Percentiles rank a stretch among this genome's conserved stretches.
phyloP scores from a whole-genome alignment of 1,140 invertebrate species.

The Hestina assimilis region DNA sequence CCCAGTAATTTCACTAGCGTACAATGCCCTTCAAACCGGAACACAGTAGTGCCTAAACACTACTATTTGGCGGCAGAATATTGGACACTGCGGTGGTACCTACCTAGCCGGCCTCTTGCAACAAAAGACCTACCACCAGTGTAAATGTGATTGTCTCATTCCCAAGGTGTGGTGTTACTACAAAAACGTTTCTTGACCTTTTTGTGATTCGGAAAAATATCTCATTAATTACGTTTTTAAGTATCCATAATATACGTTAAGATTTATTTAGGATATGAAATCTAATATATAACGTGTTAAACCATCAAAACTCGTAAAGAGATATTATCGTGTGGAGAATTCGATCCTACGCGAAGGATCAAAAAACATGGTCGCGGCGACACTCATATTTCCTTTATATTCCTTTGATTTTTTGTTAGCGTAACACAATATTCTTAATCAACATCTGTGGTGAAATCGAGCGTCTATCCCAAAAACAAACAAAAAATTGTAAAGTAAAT shows the following conservation, averaged over 20 bases:
- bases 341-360: constrained; percentile 39
- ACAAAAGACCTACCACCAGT: no score
- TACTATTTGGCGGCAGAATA: no score
- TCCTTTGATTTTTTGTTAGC: constrained; percentile 10
- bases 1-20: no score
- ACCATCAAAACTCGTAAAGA: constrained; percentile 31
- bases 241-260: background rate
- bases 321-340: constrained; percentile 39
- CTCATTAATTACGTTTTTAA: background rate
- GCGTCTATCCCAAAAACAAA: constrained; percentile 3
- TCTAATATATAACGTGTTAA: constrained; percentile 1
- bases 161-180: no score
- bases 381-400: constrained; percentile 26
- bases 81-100: no score
- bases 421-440: constrained; percentile 14
- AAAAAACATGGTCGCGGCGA: constrained; percentile 36
- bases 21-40: no score
- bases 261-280: background rate
- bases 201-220: no score
- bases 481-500: background rate
- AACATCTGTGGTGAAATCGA: constrained; percentile 4
- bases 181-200: no score
- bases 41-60: no score
- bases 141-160: no score
- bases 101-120: no score